Evolutionary conservation across 2,113 vertebrate genomes (phyloP).

Genomic region (human (Homo sapiens)): GRCh38 chr3:1153501-1154000

Average conservation of each 20-base stretch:
- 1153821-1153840: constrained; percentile 52
- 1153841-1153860: constrained; percentile 52
- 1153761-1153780: constrained; percentile 34
- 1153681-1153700: not conserved
- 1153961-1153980: constrained; percentile 76
- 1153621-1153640: not conserved
- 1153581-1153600: not conserved
- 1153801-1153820: constrained; percentile 23
- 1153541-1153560: not conserved
- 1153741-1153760: not conserved
- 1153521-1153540: not conserved
- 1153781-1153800: not conserved
- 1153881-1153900: constrained; percentile 69
- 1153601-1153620: not conserved
- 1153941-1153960: constrained; percentile 69
- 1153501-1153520: not conserved
- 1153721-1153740: not conserved
- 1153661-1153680: not conserved
- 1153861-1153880: constrained; percentile 40
- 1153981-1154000: constrained; percentile 76
- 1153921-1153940: constrained; percentile 60
- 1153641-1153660: not conserved
- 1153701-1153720: not conserved
- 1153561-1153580: not conserved
- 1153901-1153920: constrained; percentile 77